phyloP scores from a whole-genome alignment of 1,140 invertebrate genomes.

The Antheraea pernyi region DNA sequence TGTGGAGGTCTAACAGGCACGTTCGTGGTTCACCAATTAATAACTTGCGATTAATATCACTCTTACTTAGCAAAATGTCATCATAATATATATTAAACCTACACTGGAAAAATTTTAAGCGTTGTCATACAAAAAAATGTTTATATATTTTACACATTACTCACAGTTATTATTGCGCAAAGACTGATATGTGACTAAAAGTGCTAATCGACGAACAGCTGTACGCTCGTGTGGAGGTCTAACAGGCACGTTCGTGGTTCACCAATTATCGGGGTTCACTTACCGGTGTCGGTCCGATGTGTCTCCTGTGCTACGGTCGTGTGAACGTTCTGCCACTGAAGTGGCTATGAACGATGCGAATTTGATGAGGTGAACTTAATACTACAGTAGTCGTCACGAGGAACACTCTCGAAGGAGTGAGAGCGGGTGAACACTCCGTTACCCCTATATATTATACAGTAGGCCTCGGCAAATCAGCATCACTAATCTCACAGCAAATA shows the following conservation, averaged over 20 bases:
- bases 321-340: conserved; percentile 60
- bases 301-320: conserved; percentile 35
- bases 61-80: too few species aligned
- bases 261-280: conserved; percentile 36
- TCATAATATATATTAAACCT: too few species aligned
- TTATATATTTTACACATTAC: neutral
- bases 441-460: conserved; percentile 55
- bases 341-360: conserved; percentile 65
- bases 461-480: conserved; percentile 56
- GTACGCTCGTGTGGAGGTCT: conserved; percentile 8
- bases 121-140: neutral
- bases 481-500: conserved; percentile 61
- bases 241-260: conserved; percentile 26
- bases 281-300: conserved; percentile 52
- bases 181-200: conserved; percentile 14
- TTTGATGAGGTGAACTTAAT: conserved; percentile 59
- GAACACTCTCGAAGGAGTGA: conserved; percentile 66
- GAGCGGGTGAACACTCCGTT: conserved; percentile 27
- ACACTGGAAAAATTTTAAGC: neutral
- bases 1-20: conserved; percentile 15
- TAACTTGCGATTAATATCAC: too few species aligned
- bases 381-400: conserved; percentile 44
- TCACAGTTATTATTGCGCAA: conserved; percentile 15
- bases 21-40: conserved; percentile 41
- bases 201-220: conserved; percentile 27